Conservation (phyloP, 2,797 vertebrate genomes). For the Threskiornis aethiopicus region DNA sequence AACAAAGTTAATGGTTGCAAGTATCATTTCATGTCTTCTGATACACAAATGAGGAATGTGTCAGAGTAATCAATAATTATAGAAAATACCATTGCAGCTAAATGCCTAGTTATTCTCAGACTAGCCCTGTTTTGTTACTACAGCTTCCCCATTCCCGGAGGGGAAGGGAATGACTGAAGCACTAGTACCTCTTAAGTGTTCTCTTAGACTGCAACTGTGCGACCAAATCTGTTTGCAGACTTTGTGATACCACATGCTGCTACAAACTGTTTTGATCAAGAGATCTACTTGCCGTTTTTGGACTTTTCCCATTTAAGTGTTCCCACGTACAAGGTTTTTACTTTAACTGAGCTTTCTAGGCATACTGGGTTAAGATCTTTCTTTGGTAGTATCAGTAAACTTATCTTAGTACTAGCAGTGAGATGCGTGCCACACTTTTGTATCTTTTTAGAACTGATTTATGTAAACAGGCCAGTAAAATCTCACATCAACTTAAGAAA, state of each 20-base stretch:
- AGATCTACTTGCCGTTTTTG: not conserved
- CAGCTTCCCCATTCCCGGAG: not conserved
- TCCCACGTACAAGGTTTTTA: not conserved
- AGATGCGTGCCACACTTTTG: not conserved
- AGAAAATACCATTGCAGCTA: rapidly evolving
- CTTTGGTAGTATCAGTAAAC: not conserved
- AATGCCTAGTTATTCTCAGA: not conserved
- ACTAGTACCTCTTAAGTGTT: not conserved
- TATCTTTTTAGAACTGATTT: not conserved
- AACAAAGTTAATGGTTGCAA: not conserved
- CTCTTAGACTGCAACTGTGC: not conserved
- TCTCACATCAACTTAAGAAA: not conserved
- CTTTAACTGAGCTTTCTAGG: not conserved
- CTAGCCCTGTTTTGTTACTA: not conserved
- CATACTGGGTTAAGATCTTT: not conserved
- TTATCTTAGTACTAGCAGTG: not conserved
- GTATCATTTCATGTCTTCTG: not conserved
- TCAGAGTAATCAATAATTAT: not conserved
- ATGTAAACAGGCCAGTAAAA: not conserved
- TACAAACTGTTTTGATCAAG: not conserved
- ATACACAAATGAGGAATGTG: not conserved
- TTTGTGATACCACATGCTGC: rapidly evolving
- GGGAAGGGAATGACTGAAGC: not conserved
- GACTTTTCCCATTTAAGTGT: not conserved
- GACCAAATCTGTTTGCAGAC: not conserved